Evolutionary conservation across 2,888 invertebrate genomes (phyloP).

Genomic region (Allolobophora icterica): DNA sequence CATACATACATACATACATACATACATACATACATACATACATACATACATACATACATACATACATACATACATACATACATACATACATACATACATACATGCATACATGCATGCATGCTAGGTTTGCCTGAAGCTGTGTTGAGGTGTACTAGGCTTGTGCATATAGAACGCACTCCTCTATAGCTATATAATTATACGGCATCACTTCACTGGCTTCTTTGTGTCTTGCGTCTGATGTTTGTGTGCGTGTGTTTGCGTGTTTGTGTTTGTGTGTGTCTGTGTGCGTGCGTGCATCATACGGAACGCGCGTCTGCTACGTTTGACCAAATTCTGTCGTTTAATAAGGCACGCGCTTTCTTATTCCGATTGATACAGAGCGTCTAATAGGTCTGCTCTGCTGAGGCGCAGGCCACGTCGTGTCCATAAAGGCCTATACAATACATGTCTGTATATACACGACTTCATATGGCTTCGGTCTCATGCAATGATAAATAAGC

Average conservation of each 20-base stretch:
- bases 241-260: too few relatives aligned
- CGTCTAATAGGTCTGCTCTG: neutral
- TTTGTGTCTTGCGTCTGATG: neutral
- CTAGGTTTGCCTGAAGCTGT: neutral
- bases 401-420: too few relatives aligned
- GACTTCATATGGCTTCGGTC: neutral
- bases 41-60: constrained; percentile 17
- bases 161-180: neutral
- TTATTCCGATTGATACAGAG: neutral
- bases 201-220: neutral
- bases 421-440: too few relatives aligned
- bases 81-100: neutral
- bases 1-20: constrained; percentile 25
- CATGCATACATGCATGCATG: neutral
- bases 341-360: neutral
- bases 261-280: too few relatives aligned
- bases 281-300: neutral
- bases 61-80: neutral
- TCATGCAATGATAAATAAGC: neutral
- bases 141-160: neutral
- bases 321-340: constrained; percentile 17
- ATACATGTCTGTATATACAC: too few relatives aligned
- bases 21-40: constrained; percentile 30
- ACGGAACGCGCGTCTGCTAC: neutral
- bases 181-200: too few relatives aligned